phyloP scores from a whole-genome alignment of 2,888 invertebrate genomes.

The Pristionchus exspectatus region DNA sequence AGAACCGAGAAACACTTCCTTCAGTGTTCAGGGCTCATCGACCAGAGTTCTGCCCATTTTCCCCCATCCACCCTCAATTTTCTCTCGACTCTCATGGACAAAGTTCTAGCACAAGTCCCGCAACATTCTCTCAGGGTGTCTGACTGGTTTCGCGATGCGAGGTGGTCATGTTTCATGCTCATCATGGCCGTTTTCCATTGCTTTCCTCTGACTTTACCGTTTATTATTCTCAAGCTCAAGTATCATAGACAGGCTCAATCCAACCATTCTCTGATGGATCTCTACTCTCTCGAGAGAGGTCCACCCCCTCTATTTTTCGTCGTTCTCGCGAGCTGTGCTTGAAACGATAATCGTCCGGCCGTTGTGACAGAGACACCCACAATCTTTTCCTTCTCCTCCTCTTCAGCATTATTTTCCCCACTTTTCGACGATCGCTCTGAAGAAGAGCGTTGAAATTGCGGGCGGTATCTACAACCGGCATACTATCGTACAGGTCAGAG shows the following conservation, averaged over 20 bases:
- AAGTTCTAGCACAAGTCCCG: not conserved
- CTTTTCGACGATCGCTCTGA: not conserved
- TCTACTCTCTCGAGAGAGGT: not conserved
- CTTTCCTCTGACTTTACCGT: too few species aligned
- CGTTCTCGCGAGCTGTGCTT: not conserved
- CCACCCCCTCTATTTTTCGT: not conserved
- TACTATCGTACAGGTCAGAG: too few species aligned
- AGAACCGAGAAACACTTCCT: not conserved
- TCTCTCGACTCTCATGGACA: not conserved
- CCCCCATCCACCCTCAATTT: not conserved
- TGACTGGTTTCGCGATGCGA: too few species aligned
- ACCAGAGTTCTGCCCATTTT: not conserved
- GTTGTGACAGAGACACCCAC: slow-evolving; percentile 1
- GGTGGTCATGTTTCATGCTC: too few species aligned
- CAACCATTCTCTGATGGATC: not conserved
- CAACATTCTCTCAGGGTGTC: too few species aligned
- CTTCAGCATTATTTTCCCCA: too few species aligned
- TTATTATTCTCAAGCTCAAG: too few species aligned
- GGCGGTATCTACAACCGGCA: too few species aligned
- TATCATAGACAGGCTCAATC: too few species aligned
- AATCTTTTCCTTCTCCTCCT: not conserved
- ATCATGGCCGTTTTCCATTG: too few species aligned
- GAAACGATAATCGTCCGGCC: slow-evolving; percentile 27
- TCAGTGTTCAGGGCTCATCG: not conserved
- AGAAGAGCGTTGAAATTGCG: not conserved